These are phyloP conservation scores for Sarcophilus harrisii DNA, from an alignment of 2,797 vertebrate species.

Conservation along the genomic window DNA sequence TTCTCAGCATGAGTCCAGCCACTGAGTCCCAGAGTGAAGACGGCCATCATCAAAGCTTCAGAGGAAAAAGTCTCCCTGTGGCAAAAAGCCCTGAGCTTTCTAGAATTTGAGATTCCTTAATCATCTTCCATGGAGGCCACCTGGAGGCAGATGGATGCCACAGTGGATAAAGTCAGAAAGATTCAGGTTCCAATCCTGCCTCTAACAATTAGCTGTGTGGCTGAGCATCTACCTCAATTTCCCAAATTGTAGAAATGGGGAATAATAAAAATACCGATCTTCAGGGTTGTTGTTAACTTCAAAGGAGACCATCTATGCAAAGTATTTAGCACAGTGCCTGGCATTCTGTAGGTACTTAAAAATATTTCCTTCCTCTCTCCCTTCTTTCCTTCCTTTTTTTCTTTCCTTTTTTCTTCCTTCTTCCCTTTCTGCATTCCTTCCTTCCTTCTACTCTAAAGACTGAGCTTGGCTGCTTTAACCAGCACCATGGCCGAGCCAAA, in stretches of 20 bases:
- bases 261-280: not conserved
- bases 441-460: not conserved
- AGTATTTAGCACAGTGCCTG: not conserved
- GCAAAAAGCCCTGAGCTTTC: not conserved
- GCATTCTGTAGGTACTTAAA: too few relatives aligned
- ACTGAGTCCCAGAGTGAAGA: not conserved
- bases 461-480: conserved; percentile 65
- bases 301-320: not conserved
- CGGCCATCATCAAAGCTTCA: not conserved
- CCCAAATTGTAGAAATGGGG: not conserved
- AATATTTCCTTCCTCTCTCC: too few relatives aligned
- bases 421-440: not conserved
- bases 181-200: not conserved
- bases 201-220: not conserved
- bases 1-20: not conserved
- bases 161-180: not conserved
- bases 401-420: not conserved
- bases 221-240: not conserved
- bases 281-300: not conserved
- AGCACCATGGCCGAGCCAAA: conserved; percentile 63
- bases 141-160: not conserved
- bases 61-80: not conserved
- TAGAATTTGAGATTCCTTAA: not conserved
- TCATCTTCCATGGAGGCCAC: not conserved
- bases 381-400: not conserved